Conservation (phyloP, 2,113 vertebrate species). For the Antechinus stuartii region DNA sequence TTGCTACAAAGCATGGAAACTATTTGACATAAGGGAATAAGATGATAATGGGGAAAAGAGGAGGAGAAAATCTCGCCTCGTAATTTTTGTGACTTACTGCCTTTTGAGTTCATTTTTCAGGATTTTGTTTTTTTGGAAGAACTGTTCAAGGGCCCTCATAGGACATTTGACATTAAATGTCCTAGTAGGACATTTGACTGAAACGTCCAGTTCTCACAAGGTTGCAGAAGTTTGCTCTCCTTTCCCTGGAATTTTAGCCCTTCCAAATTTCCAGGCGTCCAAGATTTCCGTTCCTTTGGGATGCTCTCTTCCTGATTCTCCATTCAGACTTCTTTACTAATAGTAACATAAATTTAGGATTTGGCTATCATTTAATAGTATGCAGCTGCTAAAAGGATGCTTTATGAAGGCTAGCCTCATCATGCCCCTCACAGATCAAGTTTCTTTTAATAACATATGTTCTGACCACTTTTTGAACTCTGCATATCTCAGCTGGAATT, state of each 20-base stretch:
- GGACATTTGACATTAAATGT: too few species aligned
- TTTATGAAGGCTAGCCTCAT: neutral
- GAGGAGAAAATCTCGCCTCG: slow-evolving; percentile 4
- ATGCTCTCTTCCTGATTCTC: neutral
- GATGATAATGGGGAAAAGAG: neutral
- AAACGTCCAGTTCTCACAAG: too few species aligned
- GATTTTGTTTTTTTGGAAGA: neutral
- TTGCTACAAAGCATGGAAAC: neutral
- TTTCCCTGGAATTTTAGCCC: neutral
- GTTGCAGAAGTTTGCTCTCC: neutral
- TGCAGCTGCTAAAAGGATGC: neutral
- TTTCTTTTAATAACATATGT: neutral
- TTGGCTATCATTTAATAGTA: neutral
- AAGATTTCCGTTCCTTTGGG: neutral
- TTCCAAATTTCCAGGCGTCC: slow-evolving; percentile 18
- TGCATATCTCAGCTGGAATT: neutral
- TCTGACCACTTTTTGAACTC: neutral
- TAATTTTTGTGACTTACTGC: neutral
- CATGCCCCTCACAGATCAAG: neutral
- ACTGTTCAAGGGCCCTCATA: neutral
- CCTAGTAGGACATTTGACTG: too few species aligned
- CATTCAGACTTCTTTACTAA: neutral
- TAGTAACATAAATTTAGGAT: neutral
- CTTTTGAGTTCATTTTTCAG: neutral
- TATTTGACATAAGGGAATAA: slow-evolving; percentile 6